These are phyloP conservation scores for Epinephelus lanceolatus DNA, from an alignment of 2,113 vertebrate genomes.

Conservation along the genomic window DNA sequence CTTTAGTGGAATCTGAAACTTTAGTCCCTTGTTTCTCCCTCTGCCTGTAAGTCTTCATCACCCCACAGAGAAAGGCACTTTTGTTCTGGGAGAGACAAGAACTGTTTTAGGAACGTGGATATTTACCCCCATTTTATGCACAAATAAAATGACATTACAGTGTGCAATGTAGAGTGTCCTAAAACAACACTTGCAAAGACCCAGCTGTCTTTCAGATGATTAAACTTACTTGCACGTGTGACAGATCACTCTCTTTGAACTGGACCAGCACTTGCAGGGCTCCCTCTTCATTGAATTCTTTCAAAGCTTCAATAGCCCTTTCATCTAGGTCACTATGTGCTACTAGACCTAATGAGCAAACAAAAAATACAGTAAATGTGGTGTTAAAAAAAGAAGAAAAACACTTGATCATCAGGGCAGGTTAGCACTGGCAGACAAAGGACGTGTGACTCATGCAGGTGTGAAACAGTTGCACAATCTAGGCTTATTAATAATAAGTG, in stretches of 20 bases:
- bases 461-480: background rate
- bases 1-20: conserved; percentile 95
- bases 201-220: background rate
- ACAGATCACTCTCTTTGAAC: conserved; percentile 99
- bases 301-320: conserved; percentile 97
- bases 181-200: background rate
- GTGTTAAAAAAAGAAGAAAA: too few relatives aligned
- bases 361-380: background rate
- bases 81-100: conserved; percentile 89
- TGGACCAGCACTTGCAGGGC: conserved; percentile 96
- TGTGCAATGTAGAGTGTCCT: background rate
- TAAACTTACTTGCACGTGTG: conserved; percentile 95
- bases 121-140: background rate
- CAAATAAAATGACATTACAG: too few relatives aligned
- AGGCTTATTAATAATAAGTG: background rate
- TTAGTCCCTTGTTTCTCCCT: conserved; percentile 99
- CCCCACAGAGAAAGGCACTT: conserved; percentile 99
- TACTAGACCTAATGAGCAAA: conserved; percentile 89
- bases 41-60: conserved; percentile 99
- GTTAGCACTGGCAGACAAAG: background rate
- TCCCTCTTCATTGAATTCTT: conserved; percentile 98
- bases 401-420: background rate
- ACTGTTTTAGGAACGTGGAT: background rate
- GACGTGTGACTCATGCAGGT: background rate
- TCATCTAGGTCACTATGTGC: conserved; percentile 98